A percentile compares a stretch with the other conserved stretches of the same genome.
These are phyloP conservation scores for Macropodus opercularis DNA, from an alignment of 2,797 vertebrate species.

Conservation along the genomic window DNA sequence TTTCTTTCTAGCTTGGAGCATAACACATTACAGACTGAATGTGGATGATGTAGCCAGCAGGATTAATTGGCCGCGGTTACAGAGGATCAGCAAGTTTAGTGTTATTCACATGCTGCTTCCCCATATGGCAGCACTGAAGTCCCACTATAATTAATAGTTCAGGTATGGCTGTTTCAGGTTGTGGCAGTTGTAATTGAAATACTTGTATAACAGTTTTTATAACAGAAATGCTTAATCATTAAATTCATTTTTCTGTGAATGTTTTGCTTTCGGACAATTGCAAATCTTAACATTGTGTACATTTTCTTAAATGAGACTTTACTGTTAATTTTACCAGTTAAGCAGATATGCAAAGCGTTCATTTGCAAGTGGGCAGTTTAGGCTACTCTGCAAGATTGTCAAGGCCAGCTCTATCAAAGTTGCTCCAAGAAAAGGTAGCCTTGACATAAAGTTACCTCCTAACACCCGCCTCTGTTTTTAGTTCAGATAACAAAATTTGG, in stretches of 20 bases:
- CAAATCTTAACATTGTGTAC: constrained; percentile 43
- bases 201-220: constrained; percentile 38
- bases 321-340: constrained; percentile 57
- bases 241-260: constrained; percentile 36
- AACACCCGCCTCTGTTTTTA: constrained; percentile 63
- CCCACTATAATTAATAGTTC: constrained; percentile 92
- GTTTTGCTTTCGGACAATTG: constrained; percentile 44
- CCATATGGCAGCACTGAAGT: constrained; percentile 96
- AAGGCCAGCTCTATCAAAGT: constrained; percentile 69
- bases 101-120: constrained; percentile 92
- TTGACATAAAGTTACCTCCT: constrained; percentile 69
- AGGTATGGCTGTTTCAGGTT: constrained; percentile 60
- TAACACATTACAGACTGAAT: constrained; percentile 87
- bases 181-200: constrained; percentile 56
- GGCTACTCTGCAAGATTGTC: constrained; percentile 63
- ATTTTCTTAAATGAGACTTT: constrained; percentile 45
- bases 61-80: constrained; percentile 96
- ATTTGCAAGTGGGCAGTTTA: constrained; percentile 62
- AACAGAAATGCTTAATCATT: constrained; percentile 27
- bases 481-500: constrained; percentile 75
- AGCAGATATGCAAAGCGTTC: constrained; percentile 74
- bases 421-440: constrained; percentile 62
- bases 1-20: constrained; percentile 62
- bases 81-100: constrained; percentile 94
- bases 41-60: constrained; percentile 88